Base-by-base conservation (phyloP, 2,888 invertebrate species). In the Spodoptera exigua region DNA sequence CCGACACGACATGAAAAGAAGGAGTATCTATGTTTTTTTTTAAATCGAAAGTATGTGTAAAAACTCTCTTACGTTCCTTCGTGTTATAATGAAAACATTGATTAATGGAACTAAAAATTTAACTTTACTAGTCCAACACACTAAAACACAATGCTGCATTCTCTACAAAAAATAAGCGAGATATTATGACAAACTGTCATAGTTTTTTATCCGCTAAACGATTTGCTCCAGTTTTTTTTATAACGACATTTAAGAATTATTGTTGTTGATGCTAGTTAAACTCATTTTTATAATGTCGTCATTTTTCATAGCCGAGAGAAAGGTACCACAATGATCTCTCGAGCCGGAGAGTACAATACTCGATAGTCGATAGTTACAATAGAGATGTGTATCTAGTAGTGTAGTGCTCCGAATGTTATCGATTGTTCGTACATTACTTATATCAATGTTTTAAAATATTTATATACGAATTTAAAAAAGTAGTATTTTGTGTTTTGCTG, bases 361-460 rank as follows among this genome's bases (percentile, higher is more conserved):
- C 64, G 44, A 58, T 52, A 27, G 27, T 27, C 27, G 27, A 56
- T 61, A 35, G 40, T 45, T 41, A 69, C 61, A 71, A 78, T 74
- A 73, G 70, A 83, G 84, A 84, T 85, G 79, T 75, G 74, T 81
- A 85, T 85, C 84, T 60, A 27, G 57, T 59, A 41, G 48, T 52
- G 65, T 60, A 56, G 58, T 72, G 80, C 78, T 74, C 81, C 81
- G 86, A 88, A 88, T 27, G 9, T 85, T 81, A 84, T 84, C 86
- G 84, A 88, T 88, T 88, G 87, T 88, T 87, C 79, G 79, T 47
- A 59, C 75, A 67, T 69, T 73, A 74, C 61, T 58, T 66, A 49
- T 58, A 51, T 43, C 32, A 17, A 54, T 55, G 48, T 72, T 21
- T 57, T 10, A 63, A 32, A 5, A 10, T 5, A 7, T 57, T 17